Conservation (phyloP, 2,888 invertebrate genomes). For the Thysanoteuthis rhombus region DNA sequence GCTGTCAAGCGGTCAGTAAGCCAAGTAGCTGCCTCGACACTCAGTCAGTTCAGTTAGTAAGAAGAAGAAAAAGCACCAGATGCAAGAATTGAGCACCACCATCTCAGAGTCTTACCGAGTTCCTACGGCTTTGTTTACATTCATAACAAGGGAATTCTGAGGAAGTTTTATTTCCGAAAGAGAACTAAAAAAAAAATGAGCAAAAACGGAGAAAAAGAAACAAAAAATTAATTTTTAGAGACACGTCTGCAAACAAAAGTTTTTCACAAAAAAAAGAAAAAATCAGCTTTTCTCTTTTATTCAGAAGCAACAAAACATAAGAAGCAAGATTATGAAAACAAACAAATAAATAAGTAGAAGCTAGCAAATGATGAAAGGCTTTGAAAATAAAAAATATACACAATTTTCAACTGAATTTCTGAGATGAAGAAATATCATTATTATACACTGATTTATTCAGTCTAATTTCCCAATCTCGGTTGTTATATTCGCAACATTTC, state of each 20-base stretch:
- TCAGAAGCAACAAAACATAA: neutral
- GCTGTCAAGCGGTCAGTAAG: neutral
- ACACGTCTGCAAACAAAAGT: neutral
- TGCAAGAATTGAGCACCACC: neutral
- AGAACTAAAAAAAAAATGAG: slow-evolving; percentile 30
- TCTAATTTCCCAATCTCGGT: too few relatives aligned
- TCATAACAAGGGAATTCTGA: slow-evolving; percentile 50
- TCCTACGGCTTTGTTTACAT: slow-evolving; percentile 47
- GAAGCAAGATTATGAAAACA: neutral
- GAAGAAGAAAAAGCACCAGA: neutral
- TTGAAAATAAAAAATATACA: too few relatives aligned
- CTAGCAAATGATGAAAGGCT: too few relatives aligned
- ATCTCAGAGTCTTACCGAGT: slow-evolving; percentile 45
- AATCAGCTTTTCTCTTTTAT: neutral
- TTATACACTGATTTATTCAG: too few relatives aligned
- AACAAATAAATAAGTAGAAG: neutral
- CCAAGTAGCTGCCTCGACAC: neutral
- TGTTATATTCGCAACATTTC: too few relatives aligned
- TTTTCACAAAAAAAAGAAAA: neutral
- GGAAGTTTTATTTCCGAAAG: neutral
- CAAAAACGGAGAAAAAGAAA: slow-evolving; percentile 25
- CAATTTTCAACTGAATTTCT: too few relatives aligned
- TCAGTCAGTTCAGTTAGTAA: neutral
- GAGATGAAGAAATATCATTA: too few relatives aligned
- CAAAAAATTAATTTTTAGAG: neutral